phyloP scores from a whole-genome alignment of 2,797 vertebrate species.

The Myotis findleyi region DNA sequence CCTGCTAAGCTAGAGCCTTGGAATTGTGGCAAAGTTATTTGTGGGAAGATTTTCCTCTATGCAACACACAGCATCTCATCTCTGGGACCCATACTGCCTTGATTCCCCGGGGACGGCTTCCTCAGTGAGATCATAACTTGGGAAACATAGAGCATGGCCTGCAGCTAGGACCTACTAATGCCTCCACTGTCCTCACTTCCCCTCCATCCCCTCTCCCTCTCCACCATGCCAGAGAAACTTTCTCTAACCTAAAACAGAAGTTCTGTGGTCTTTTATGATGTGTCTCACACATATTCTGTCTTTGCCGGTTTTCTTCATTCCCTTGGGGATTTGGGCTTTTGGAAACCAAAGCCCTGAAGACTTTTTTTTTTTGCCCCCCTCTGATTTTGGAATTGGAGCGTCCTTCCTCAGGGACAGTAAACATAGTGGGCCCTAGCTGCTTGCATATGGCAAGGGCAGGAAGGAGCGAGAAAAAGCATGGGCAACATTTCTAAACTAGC shows the following conservation, averaged over 20 bases:
- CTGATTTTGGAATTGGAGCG: slow-evolving; percentile 1
- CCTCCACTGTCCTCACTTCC: not conserved
- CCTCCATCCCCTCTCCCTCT: not conserved
- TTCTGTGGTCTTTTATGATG: slow-evolving; percentile 29
- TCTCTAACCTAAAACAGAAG: slow-evolving; percentile 63
- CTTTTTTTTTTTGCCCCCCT: not conserved
- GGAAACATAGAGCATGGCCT: not conserved
- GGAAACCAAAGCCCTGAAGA: slow-evolving; percentile 10
- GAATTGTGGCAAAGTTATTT: not conserved
- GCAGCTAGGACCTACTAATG: not conserved
- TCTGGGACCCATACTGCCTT: not conserved
- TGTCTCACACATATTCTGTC: slow-evolving; percentile 45
- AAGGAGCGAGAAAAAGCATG: not conserved
- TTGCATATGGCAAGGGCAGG: not conserved
- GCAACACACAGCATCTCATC: not conserved
- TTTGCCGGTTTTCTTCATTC: slow-evolving; percentile 51
- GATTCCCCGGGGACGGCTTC: not conserved
- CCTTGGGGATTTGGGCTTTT: not conserved
- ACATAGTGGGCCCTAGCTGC: not conserved
- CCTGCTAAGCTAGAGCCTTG: not conserved
- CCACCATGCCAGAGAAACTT: slow-evolving; percentile 33
- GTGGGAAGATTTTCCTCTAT: not conserved
- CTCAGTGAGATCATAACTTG: not conserved
- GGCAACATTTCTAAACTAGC: not conserved
- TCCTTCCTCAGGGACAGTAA: not conserved